phyloP scores from a whole-genome alignment of 2,888 invertebrate species.

The Paralinhomoeus sp. region DNA sequence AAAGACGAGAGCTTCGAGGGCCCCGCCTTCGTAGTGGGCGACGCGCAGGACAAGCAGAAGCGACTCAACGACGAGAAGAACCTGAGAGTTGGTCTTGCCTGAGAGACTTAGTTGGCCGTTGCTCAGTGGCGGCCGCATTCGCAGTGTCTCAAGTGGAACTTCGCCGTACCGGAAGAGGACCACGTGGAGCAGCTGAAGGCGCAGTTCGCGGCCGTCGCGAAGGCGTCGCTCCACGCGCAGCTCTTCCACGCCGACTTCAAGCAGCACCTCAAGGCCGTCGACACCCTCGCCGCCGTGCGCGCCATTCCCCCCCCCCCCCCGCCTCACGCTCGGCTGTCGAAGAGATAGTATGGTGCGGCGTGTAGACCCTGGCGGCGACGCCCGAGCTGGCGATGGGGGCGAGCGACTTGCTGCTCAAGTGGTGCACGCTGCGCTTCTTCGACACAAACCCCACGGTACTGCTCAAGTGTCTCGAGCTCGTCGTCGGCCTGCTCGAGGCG shows the following conservation, averaged over 20 bases:
- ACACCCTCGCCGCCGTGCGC: constrained; percentile 50
- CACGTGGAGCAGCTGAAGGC: constrained; percentile 72
- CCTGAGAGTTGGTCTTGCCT: no score
- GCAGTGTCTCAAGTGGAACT: constrained; percentile 31
- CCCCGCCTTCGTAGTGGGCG: constrained; percentile 4
- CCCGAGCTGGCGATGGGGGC: constrained; percentile 59
- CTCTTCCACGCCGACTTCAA: constrained; percentile 88
- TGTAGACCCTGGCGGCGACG: constrained; percentile 27
- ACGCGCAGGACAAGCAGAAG: constrained; percentile 56
- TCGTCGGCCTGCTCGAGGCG: constrained; percentile 46
- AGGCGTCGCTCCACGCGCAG: constrained; percentile 53
- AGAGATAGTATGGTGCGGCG: no score
- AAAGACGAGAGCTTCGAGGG: constrained; percentile 2
- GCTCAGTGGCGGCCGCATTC: no score
- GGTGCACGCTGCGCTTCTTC: constrained; percentile 84
- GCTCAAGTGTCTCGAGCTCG: constrained; percentile 75
- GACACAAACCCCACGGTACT: constrained; percentile 95
- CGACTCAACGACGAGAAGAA: constrained; percentile 78
- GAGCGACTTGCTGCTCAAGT: constrained; percentile 78
- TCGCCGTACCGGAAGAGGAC: constrained; percentile 69
- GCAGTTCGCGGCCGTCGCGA: constrained; percentile 60
- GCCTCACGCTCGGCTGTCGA: no score
- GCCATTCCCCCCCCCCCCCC: no score
- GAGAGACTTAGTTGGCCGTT: no score
- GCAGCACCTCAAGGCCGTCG: constrained; percentile 80